Base-by-base conservation (phyloP, 2,888 invertebrate species). In the Trichopoda pennipes region DNA sequence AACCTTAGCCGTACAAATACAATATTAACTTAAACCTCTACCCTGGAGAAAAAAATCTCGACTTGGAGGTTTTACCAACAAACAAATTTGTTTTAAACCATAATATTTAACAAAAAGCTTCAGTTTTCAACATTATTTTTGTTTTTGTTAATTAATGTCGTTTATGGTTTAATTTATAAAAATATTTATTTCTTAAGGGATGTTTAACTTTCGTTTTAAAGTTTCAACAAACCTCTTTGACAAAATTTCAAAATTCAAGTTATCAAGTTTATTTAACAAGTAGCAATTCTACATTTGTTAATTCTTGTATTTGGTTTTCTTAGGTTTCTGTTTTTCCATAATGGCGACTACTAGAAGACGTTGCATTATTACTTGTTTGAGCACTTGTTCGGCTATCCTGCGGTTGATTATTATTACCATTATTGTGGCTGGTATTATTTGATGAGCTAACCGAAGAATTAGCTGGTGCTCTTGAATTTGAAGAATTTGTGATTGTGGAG, bases 251-350 rank as follows among this genome's bases (percentile, higher is more conserved):
- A 64, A 49, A 38, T 56, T 49, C 23, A 38, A 38, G 12, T 49
- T 38, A 32, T 44, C 47, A 56, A 56, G 55, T 55, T 63, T 56
- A 12, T n/a, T 70, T 14, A 14, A 56, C 2, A 51, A 49, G 10
- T 10, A 17, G 4, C 14, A 23, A 53, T 17, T 49, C 16, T 44
- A n/a, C 16, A 44, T 16, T 44, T 44, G 16, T n/a, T 16, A 60
- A 58, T 56, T 42, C 38, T 47, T 53, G 32, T 53, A 47, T 70
- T 23, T 38, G 42, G 1, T 19, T 58, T 66, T 1, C 23, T 90
- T 90, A 91, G 86, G 91, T 90, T 86, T 91, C 91, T 47, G 91
- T 90, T 88, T 91, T 91, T 53, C 89, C 88, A 85, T 89, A 90
- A 82, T 89, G 88, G 53, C 90, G 85, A 32, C 84, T 80, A 58